These are phyloP conservation scores for Cryptosula pallasiana DNA, from an alignment of 2,888 invertebrate species.

Conservation along the genomic window DNA sequence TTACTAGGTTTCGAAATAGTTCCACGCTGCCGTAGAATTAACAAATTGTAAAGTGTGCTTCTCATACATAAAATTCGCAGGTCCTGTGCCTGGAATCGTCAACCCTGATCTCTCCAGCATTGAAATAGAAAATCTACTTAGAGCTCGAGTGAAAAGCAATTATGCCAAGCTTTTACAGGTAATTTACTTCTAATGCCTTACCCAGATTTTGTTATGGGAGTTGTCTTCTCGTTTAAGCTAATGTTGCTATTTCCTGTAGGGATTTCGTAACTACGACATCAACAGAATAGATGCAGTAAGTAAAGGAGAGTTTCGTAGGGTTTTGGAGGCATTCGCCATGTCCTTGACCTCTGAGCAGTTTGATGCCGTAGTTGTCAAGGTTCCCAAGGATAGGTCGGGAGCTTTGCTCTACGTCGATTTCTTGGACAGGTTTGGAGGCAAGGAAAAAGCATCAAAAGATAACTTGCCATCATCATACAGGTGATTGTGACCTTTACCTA, in stretches of 20 bases:
- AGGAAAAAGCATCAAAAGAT: slow-evolving; percentile 21
- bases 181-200: no score
- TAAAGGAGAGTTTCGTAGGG: slow-evolving; percentile 46
- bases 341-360: slow-evolving; percentile 47
- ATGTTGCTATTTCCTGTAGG: no score
- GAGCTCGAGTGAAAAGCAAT: slow-evolving; percentile 42
- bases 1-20: no score
- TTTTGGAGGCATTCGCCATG: slow-evolving; percentile 44
- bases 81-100: slow-evolving; percentile 13
- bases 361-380: slow-evolving; percentile 45
- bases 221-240: no score
- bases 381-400: slow-evolving; percentile 39
- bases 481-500: not conserved
- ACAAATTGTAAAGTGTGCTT: no score
- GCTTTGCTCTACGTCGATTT: slow-evolving; percentile 44
- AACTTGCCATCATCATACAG: slow-evolving; percentile 1
- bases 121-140: slow-evolving; percentile 43
- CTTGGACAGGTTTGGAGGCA: slow-evolving; percentile 35
- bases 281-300: slow-evolving; percentile 41
- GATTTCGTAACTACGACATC: slow-evolving; percentile 43
- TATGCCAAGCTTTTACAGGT: slow-evolving; percentile 43
- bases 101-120: slow-evolving; percentile 37
- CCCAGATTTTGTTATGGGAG: no score
- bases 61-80: no score
- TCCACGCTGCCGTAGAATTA: no score